phyloP scores from a whole-genome alignment of 2,888 invertebrate genomes.

The Tricholauxania praeusta region DNA sequence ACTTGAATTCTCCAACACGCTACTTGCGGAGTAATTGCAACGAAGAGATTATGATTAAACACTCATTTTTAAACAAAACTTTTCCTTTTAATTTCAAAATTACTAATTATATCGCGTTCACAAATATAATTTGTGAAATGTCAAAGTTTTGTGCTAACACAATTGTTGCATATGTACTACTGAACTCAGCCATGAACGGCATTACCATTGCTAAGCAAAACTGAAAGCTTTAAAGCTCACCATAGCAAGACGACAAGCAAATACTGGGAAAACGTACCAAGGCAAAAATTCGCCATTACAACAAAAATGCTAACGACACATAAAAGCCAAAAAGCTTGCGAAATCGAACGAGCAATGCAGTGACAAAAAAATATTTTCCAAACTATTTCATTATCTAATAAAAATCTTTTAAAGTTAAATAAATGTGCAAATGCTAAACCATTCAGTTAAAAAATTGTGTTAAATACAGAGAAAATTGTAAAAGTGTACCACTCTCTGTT shows the following conservation, averaged over 20 bases:
- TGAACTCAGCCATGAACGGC: not conserved
- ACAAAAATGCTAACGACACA: not conserved
- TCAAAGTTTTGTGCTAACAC: no score
- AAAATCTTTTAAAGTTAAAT: not conserved
- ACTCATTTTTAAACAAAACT: no score
- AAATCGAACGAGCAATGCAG: no score
- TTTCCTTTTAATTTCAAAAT: no score
- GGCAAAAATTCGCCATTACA: slow-evolving; percentile 19
- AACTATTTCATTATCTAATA: not conserved
- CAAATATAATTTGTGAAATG: no score
- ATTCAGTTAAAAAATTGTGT: not conserved
- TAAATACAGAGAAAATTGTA: not conserved
- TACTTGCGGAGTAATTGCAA: no score
- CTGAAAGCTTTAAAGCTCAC: not conserved
- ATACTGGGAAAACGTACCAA: slow-evolving; percentile 8
- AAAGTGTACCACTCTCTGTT: no score
- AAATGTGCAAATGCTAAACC: no score
- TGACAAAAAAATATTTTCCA: not conserved
- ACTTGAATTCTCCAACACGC: no score
- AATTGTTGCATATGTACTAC: not conserved
- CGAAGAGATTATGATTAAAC: no score
- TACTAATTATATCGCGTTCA: no score
- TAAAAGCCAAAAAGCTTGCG: not conserved
- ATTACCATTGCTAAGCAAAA: no score
- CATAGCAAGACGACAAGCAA: not conserved